These are phyloP conservation scores for Hofmannophila pseudospretella DNA, from an alignment of 2,888 invertebrate species.

Conservation along the genomic window DNA sequence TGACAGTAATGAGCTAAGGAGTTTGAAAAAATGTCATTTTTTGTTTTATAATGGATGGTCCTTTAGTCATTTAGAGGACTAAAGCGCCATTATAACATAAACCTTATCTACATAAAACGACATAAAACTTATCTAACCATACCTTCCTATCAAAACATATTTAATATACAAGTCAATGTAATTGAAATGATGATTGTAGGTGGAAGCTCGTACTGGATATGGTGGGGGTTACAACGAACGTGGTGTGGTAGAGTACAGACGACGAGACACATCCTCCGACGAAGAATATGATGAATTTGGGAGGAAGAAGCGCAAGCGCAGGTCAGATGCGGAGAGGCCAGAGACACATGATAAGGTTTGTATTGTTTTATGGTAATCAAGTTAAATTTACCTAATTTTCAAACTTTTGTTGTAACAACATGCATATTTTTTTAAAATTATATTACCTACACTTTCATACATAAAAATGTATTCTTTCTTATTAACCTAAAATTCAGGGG, in stretches of 20 bases:
- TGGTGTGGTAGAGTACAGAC: conserved; percentile 96
- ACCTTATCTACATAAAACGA: no score
- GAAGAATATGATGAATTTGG: conserved; percentile 98
- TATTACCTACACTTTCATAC: not conserved
- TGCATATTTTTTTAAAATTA: not conserved
- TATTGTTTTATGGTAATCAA: no score
- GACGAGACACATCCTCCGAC: conserved; percentile 90
- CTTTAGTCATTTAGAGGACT: no score
- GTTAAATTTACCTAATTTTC: no score
- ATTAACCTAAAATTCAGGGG: conserved; percentile 47
- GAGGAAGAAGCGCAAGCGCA: conserved; percentile 79
- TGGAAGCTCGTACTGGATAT: conserved; percentile 87
- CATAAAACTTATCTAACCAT: no score
- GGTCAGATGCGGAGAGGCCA: conserved; percentile 15
- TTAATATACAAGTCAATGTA: not conserved
- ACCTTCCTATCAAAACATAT: no score
- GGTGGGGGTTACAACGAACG: conserved; percentile 97
- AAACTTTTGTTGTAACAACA: no score
- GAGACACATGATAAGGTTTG: conserved; percentile 43
- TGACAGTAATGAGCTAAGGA: no score
- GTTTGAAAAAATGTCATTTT: no score
- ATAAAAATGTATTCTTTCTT: not conserved
- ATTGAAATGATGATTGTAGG: conserved; percentile 34
- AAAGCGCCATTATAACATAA: no score
- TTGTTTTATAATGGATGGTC: no score